Percentiles rank a stretch among this genome's conserved stretches.
Conservation (phyloP, 1,140 invertebrate genomes). For the Ditylenchus dipsaci region DNA sequence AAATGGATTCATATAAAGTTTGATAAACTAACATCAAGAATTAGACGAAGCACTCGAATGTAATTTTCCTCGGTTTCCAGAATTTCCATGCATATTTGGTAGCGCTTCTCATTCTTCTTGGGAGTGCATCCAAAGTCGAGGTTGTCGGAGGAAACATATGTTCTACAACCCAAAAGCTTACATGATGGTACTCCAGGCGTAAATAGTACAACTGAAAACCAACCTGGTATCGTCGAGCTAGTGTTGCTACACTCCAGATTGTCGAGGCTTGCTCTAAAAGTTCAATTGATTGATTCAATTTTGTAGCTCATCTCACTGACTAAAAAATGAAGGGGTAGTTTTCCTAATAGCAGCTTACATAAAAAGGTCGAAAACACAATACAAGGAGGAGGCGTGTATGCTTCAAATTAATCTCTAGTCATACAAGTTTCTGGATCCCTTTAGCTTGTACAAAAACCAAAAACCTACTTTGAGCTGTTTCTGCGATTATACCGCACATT, state of each 20-base stretch:
- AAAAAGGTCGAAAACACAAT: too few relatives aligned
- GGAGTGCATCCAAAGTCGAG: constrained; percentile 12
- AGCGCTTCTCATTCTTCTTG: constrained; percentile 31
- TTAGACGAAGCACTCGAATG: constrained; percentile 17
- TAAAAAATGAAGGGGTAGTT: too few relatives aligned
- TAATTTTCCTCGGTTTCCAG: constrained; percentile 38
- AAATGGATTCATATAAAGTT: constrained; percentile 2
- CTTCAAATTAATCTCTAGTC: too few relatives aligned
- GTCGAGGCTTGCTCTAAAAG: constrained; percentile 10
- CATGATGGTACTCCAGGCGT: neutral
- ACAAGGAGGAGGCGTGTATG: too few relatives aligned
- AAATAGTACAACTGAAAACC: neutral
- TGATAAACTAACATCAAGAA: constrained; percentile 19
- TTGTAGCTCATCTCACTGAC: too few relatives aligned
- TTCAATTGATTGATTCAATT: neutral
- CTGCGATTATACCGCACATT: neutral
- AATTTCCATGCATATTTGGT: constrained; percentile 31
- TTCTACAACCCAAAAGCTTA: constrained; percentile 1
- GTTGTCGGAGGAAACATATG: constrained; percentile 6
- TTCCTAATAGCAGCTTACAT: too few relatives aligned
- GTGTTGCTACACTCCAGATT: constrained; percentile 5
- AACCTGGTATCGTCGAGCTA: constrained; percentile 1
- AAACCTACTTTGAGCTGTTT: neutral
- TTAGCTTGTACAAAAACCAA: too few relatives aligned
- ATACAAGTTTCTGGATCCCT: too few relatives aligned